Conservation (phyloP, 1,140 invertebrate species). For the Pogonomyrmex californicus region DNA sequence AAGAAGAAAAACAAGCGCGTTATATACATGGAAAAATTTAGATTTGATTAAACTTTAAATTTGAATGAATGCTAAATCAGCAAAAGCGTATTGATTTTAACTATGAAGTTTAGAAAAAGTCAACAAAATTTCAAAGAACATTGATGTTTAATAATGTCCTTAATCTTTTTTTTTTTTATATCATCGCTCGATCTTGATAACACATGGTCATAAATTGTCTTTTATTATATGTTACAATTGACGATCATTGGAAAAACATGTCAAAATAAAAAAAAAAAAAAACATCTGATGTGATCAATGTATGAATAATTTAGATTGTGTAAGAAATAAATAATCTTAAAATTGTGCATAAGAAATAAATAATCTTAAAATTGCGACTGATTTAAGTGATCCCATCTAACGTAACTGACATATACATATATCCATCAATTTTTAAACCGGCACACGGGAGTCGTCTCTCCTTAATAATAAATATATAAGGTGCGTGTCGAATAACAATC, state of each 20-base stretch:
- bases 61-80: no score
- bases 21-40: no score
- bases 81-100: no score
- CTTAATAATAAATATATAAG: neutral
- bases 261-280: neutral
- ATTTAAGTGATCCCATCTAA: neutral
- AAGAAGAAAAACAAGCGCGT: no score
- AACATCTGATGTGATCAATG: neutral
- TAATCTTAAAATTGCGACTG: neutral
- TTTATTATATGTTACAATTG: neutral
- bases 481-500: neutral
- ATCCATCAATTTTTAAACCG: neutral
- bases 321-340: neutral
- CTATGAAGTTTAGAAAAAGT: no score
- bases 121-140: no score
- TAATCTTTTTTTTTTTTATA: no score
- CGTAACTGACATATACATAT: neutral
- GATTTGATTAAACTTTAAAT: no score
- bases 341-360: neutral
- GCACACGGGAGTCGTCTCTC: no score
- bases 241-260: neutral
- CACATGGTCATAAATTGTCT: neutral
- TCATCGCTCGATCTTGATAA: no score
- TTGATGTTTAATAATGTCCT: no score
- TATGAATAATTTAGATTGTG: neutral